A percentile compares a stretch with the other conserved stretches of the same genome.
phyloP scores from a whole-genome alignment of 2,888 invertebrate genomes.

The Oligia strigilis region DNA sequence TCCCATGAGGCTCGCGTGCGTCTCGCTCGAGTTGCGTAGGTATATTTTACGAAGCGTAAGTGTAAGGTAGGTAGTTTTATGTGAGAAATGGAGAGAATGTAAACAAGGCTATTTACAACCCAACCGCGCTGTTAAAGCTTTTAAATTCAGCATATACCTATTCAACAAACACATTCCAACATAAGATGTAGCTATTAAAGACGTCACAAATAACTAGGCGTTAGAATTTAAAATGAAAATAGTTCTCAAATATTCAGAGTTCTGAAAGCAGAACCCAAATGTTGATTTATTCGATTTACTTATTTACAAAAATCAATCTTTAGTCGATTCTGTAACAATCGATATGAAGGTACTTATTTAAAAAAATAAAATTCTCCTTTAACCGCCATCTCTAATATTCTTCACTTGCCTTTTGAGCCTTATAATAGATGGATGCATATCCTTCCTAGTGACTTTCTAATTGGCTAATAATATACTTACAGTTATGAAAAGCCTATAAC shows the following conservation, averaged over 20 bases:
- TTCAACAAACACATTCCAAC: conserved; percentile 5
- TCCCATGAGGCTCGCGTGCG: conserved; percentile 7
- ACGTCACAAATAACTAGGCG: background rate
- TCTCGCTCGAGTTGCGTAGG: conserved; percentile 8
- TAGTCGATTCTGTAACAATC: no score
- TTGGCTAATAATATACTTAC: no score
- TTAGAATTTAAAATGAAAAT: conserved; percentile 39
- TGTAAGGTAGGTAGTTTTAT: background rate
- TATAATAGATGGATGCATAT: no score
- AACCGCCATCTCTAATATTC: no score
- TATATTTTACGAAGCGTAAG: background rate
- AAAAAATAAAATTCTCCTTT: no score
- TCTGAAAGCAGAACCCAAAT: background rate
- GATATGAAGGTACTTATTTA: no score
- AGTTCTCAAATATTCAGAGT: conserved; percentile 29
- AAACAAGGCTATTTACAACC: background rate
- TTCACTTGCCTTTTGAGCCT: no score
- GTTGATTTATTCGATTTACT: no score
- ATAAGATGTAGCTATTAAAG: background rate
- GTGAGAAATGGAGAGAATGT: background rate
- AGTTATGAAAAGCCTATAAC: no score
- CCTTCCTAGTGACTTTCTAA: no score
- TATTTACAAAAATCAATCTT: no score
- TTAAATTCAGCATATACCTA: background rate
- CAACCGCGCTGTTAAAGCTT: fast-evolving